phyloP scores from a whole-genome alignment of 2,888 invertebrate species.

The Cenopis cana region DNA sequence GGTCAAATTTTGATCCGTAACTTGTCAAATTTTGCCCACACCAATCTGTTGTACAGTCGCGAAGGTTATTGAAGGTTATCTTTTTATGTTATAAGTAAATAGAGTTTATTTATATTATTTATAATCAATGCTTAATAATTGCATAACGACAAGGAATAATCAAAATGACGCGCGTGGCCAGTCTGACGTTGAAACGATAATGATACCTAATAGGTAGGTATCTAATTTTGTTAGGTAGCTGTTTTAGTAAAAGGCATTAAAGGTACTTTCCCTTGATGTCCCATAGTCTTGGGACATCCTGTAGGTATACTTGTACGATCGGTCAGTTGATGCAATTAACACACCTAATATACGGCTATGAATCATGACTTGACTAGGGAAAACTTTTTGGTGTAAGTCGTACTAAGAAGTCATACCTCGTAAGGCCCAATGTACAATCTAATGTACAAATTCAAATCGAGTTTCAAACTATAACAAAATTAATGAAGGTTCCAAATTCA shows the following conservation, averaged over 20 bases:
- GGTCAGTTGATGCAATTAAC: too few species aligned
- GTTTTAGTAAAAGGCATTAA: too few species aligned
- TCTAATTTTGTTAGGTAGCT: too few species aligned
- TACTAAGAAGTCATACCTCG: neutral
- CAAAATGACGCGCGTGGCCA: neutral
- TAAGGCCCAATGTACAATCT: too few species aligned
- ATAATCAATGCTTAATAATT: neutral
- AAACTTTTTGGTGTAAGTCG: neutral
- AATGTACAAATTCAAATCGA: too few species aligned
- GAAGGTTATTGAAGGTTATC: conserved; percentile 34
- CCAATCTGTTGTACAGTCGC: conserved; percentile 18
- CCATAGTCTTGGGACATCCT: too few species aligned
- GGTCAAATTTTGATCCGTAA: conserved; percentile 2
- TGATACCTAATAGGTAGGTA: neutral
- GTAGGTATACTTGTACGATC: neutral
- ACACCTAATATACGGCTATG: too few species aligned
- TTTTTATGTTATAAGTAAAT: too few species aligned
- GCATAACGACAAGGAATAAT: neutral
- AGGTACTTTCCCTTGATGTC: too few species aligned
- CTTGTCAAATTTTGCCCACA: neutral
- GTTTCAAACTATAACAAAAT: too few species aligned
- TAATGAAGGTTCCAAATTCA: too few species aligned
- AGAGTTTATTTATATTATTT: too few species aligned
- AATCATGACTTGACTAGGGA: neutral
- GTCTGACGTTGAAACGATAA: neutral